phyloP scores from a whole-genome alignment of 2,797 vertebrate genomes.

The Hapalemur alaotrensis region DNA sequence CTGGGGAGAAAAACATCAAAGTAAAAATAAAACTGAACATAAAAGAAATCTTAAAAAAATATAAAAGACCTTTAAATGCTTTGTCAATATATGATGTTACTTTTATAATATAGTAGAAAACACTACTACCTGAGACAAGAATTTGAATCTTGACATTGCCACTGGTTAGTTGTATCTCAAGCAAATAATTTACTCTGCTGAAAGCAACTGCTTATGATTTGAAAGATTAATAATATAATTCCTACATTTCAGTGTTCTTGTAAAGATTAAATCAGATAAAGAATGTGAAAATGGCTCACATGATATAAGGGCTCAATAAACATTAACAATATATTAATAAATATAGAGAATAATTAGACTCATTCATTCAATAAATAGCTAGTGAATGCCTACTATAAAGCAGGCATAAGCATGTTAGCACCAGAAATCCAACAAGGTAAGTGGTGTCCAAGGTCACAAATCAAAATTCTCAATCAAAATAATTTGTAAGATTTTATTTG shows the following conservation, averaged over 20 bases:
- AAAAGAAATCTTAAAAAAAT: neutral
- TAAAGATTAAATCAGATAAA: neutral
- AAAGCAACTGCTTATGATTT: slow-evolving; percentile 6
- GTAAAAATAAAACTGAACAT: slow-evolving; percentile 28
- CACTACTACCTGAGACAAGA: neutral
- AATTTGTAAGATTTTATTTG: neutral
- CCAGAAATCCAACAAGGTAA: neutral
- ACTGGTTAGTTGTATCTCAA: neutral
- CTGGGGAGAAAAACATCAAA: slow-evolving; percentile 60
- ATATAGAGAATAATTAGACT: neutral
- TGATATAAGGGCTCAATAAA: neutral
- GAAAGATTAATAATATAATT: slow-evolving; percentile 18
- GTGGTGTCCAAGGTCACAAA: neutral
- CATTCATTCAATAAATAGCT: neutral
- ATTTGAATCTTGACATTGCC: neutral
- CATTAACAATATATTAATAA: neutral
- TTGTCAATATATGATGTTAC: neutral
- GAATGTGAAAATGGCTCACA: neutral
- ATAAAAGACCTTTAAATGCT: neutral
- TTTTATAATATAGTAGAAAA: neutral
- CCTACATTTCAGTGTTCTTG: neutral
- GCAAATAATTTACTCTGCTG: neutral
- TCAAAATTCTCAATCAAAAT: slow-evolving; percentile 1
- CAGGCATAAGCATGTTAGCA: neutral
- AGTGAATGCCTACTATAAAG: neutral